Base-by-base conservation (phyloP, 2,888 invertebrate species). In the Tinea semifulvella region DNA sequence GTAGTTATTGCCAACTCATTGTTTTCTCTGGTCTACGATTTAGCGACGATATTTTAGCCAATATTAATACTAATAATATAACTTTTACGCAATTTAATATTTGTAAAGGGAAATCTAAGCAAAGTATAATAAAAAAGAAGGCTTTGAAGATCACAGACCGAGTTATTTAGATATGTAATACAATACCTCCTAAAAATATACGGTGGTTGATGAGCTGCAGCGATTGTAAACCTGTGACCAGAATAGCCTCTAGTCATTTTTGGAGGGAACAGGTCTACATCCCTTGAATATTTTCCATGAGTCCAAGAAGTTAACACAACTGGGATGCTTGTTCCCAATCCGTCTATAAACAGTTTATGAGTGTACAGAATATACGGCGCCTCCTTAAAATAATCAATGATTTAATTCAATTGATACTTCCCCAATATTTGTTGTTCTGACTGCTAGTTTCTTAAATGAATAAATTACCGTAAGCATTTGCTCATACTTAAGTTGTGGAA, bases 311-410 rank as follows among this genome's bases (percentile, higher is more conserved):
- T 89, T 7, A 92, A 55, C 0, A 92, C 86, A 16, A 84, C 58
- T 0, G 90, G 85, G 40, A 66, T 68, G 57, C 90, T 91, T 0
- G 88, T 84, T 18, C 91, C 91, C 53, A 91, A 68, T 2, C 90
- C 90, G 63, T 91, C 91, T 1, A 84, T 81, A 58, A 87, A 91
- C 28, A 92, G 64, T 51, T 85, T 83, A 60, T 92, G 91, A 0
- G 91, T 91, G 58, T 89, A 91, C 42, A 92, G 64, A 52, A 91
- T 87, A 60, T 85, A 90, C 10, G 89, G 85, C 1, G 85, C 75
- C 69, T 88, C 88, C 86, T 88, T 52, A n/a, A 58, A 52, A 57
- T 49, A 22, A 22, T 11, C n/a, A n/a, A 19, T 42, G 22, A 10
- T 19, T 42, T 22, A 19, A 31, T 35, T 38, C 6, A 7, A 7